A percentile compares a stretch with the other conserved stretches of the same genome.
phyloP scores from a whole-genome alignment of 2,113 vertebrate genomes.

The Parus major region DNA sequence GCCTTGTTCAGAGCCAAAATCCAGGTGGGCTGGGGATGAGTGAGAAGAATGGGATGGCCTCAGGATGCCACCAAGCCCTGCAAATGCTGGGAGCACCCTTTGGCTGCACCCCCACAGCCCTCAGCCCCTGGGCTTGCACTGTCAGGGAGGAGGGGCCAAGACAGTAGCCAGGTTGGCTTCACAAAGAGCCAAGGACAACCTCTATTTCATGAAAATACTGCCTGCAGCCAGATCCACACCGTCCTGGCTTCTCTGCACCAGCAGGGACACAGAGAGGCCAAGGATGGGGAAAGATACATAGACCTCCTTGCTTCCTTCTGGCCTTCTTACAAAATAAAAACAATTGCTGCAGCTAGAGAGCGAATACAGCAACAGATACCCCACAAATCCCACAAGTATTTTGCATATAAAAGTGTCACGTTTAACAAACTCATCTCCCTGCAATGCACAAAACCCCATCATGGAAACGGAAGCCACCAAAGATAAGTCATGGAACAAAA shows the following conservation, averaged over 20 bases:
- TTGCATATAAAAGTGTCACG: background rate
- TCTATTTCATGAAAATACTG: background rate
- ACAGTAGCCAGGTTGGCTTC: background rate
- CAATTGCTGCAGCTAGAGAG: background rate
- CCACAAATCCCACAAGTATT: background rate
- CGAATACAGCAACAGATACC: fast-evolving
- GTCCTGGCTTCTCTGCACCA: background rate
- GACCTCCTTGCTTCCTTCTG: background rate
- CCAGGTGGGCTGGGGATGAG: background rate
- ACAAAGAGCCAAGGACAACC: background rate
- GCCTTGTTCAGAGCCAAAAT: background rate
- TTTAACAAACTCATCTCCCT: background rate
- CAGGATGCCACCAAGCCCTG: background rate
- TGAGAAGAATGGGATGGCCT: background rate
- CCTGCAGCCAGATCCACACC: background rate
- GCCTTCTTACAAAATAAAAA: background rate
- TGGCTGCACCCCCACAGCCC: background rate
- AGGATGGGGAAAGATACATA: background rate
- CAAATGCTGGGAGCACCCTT: background rate
- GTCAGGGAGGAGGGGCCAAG: background rate
- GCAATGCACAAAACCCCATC: background rate
- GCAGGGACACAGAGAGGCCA: background rate
- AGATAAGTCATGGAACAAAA: background rate
- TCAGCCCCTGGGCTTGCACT: too few relatives aligned
- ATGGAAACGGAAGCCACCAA: background rate